These are phyloP conservation scores for Calliopum simillimum DNA, from an alignment of 2,888 invertebrate genomes.

Conservation along the genomic window DNA sequence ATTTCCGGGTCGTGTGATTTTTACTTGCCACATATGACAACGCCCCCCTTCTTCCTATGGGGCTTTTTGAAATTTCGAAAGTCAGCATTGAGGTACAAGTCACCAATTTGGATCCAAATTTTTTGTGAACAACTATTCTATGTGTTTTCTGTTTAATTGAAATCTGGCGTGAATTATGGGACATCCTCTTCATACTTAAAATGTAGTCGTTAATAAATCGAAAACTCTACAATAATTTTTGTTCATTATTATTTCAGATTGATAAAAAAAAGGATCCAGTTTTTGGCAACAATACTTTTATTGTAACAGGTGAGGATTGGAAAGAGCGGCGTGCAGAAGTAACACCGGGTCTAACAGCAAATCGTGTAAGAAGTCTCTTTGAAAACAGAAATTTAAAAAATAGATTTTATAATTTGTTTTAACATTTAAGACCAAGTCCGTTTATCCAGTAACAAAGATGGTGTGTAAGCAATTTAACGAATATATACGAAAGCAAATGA, in stretches of 20 bases:
- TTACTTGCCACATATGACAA: too few relatives aligned
- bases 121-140: too few relatives aligned
- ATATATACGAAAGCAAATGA: constrained; percentile 61
- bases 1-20: too few relatives aligned
- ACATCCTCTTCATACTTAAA: too few relatives aligned
- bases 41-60: too few relatives aligned
- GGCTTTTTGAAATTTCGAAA: too few relatives aligned
- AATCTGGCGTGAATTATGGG: too few relatives aligned
- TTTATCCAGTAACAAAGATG: constrained; percentile 67
- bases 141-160: too few relatives aligned
- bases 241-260: constrained; percentile 42
- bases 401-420: not conserved
- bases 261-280: constrained; percentile 67
- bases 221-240: not conserved
- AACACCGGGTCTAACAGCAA: constrained; percentile 69
- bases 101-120: too few relatives aligned
- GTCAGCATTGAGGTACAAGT: too few relatives aligned
- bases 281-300: constrained; percentile 68
- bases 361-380: constrained; percentile 61
- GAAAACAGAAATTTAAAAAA: not conserved
- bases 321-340: constrained; percentile 68
- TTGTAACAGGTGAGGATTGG: constrained; percentile 68
- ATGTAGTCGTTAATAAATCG: not conserved
- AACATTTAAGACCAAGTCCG: constrained; percentile 61
- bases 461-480: constrained; percentile 66